A percentile compares a stretch with the other conserved stretches of the same genome.
Conservation (phyloP, 2,113 vertebrate genomes). For the Cephalopterus ornatus region DNA sequence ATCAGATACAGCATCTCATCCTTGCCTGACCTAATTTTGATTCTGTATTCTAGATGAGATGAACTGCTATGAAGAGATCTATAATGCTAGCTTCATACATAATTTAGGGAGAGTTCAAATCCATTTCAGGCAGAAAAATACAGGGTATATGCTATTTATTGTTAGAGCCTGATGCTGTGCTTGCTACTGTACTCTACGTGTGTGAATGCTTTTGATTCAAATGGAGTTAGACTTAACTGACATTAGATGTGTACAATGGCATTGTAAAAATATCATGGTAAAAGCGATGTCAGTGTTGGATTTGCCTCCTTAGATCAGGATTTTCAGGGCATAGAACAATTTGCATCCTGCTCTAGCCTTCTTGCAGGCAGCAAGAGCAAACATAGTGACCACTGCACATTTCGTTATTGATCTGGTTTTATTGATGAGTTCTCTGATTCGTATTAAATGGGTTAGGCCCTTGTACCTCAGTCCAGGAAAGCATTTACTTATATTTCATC, state of each 20-base stretch:
- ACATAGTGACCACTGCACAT: background rate
- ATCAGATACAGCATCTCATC: constrained; percentile 40
- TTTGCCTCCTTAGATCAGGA: background rate
- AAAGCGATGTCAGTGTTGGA: background rate
- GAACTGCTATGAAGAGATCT: constrained; percentile 54
- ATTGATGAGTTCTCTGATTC: background rate
- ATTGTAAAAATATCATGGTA: background rate
- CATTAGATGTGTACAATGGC: background rate
- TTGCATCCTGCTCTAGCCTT: background rate
- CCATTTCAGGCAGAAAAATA: constrained; percentile 43
- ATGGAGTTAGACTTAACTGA: background rate
- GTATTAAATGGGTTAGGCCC: background rate
- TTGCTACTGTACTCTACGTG: background rate
- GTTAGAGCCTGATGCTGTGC: background rate
- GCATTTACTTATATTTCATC: background rate
- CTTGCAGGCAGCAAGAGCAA: background rate
- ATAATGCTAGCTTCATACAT: constrained; percentile 57
- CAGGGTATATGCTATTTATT: background rate
- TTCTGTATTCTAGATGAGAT: constrained; percentile 49
- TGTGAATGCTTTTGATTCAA: background rate
- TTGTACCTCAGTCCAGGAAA: background rate
- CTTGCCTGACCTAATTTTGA: constrained; percentile 63
- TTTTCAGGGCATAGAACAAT: background rate
- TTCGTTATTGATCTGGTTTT: background rate
- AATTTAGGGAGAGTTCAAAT: constrained; percentile 58